Conservation (phyloP, 2,797 vertebrate genomes). For the Phylloscopus collybita region DNA sequence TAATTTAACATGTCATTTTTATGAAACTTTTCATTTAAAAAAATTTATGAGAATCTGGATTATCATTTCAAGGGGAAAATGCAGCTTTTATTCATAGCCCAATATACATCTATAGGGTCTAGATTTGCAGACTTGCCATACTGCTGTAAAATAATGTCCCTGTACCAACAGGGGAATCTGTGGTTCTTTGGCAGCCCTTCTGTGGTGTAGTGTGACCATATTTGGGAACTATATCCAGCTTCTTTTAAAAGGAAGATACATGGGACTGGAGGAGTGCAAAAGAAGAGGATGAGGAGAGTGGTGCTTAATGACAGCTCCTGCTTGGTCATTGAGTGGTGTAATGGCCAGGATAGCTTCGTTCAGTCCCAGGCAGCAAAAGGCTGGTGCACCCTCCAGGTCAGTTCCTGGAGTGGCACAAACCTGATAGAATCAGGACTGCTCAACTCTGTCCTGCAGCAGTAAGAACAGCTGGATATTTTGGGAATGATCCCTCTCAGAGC, state of each 20-base stretch:
- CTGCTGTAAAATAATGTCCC: neutral
- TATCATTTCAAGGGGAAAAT: neutral
- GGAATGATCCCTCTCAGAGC: neutral
- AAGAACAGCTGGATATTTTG: neutral
- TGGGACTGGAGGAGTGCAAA: neutral
- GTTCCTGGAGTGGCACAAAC: neutral
- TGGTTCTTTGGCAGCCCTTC: neutral
- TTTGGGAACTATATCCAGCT: neutral
- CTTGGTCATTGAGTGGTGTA: accelerated
- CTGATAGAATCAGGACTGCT: neutral
- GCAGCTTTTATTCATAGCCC: neutral
- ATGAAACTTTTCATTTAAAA: neutral
- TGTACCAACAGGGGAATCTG: neutral
- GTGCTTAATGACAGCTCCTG: neutral
- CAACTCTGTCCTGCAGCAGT: neutral
- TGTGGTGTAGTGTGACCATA: neutral
- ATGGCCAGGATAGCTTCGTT: neutral
- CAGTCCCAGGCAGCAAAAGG: neutral
- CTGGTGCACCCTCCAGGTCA: neutral
- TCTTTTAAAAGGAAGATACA: neutral
- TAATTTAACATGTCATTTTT: neutral
- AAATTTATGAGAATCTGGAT: neutral
- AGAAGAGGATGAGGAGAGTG: neutral
- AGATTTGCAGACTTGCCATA: neutral
- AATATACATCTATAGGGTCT: accelerated